Base-by-base conservation (phyloP, 2,113 vertebrate genomes). In the Kryptolebias marmoratus region DNA sequence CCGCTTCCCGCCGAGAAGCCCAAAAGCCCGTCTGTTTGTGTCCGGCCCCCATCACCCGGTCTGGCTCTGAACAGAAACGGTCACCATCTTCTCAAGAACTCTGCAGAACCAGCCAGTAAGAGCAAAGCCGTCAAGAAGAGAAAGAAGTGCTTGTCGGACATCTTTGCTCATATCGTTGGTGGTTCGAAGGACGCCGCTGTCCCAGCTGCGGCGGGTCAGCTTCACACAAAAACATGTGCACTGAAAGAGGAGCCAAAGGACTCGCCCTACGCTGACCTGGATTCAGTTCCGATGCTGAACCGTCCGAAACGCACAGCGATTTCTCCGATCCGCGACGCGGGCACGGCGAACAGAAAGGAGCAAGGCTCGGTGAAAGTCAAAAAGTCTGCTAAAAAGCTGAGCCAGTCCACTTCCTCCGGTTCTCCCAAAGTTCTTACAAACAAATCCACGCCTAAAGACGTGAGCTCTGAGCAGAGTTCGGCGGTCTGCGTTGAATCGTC, bases 251-350 rank as follows among this genome's bases (percentile, higher is more conserved):
- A 91, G 60, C 75, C 73, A 2, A 73, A 74, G 76, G 91, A 93
- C 72, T 93, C 90, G 1, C 93, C 89, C 0, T 93, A 93, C 61
- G 76, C 89, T 14, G 91, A 94, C 73, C 90, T 93, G 45, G 92
- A 94, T 68, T 87, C 92, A 0, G 87, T 94, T 64, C 93, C 93
- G 0, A 84, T 89, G 73, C 90, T 93, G 47, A 84, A 91, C 56
- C 91, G 93, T 50, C 90, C 92, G 0, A 94, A 94, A 86, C 92
- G 89, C 45, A 75, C 84, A 4, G 69, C 90, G 0, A 31, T 80
- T 18, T 75, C 87, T 44, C 68, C 75, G 0, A 2, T 64, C 49
- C 56, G 16, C 14, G 76, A 82, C 10, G 28, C 28, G 6, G 56
- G 71, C 30, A 53, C 45, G 47, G 27, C 42, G 14, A n/a, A 62